Evolutionary conservation across 2,113 vertebrate genomes (phyloP), one percentile per base, ranked within the genome.

Genomic region (Phalacrocorax pelagicus): DNA sequence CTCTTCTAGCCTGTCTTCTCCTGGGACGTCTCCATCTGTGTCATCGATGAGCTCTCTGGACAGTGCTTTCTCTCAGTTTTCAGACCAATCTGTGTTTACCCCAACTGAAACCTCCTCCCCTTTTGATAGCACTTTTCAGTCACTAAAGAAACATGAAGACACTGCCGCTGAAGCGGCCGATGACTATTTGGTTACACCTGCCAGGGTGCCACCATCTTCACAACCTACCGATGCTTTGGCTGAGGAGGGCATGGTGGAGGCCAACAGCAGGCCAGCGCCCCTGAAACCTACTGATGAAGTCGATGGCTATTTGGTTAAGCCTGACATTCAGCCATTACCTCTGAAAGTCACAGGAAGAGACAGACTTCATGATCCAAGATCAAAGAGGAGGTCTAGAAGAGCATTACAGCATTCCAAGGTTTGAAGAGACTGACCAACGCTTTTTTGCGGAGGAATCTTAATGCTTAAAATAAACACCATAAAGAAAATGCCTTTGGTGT

Each of bases 21-120:
- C 99, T 1, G 98, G 98, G 5, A 99, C 99, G 0, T 99, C 99
- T 11, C 99, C 98, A 1, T 99, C 99, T 2, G 98, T 98, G 89
- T 99, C 99, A 0, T 99, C 99, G 0, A 97, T 99, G 96, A 99
- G 99, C 96, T 99, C 99, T 34, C 95, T 99, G 92, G 99, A 99
- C 97, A 99, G 99, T 49, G 98, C 98, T 96, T 99, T 99, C 94
- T 99, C 98, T n/a, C 99, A 99, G 95, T 99, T 99, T 97, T 99
- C 99, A 15, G 99, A 99, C 89, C 98, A 98, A 34, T 97, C 97
- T 16, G 94, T 98, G 71, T 98, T 98, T 75, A 97, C 98, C 21
- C 94, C 98, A 44, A 97, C 97, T 13, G 98, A 98, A 88, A 97
- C 97, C 29, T 97, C 97, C 86, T 98, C 96, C 80, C 97, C 98